phyloP scores from a whole-genome alignment of 1,140 invertebrate species.

The Drosophila takahashii region DNA sequence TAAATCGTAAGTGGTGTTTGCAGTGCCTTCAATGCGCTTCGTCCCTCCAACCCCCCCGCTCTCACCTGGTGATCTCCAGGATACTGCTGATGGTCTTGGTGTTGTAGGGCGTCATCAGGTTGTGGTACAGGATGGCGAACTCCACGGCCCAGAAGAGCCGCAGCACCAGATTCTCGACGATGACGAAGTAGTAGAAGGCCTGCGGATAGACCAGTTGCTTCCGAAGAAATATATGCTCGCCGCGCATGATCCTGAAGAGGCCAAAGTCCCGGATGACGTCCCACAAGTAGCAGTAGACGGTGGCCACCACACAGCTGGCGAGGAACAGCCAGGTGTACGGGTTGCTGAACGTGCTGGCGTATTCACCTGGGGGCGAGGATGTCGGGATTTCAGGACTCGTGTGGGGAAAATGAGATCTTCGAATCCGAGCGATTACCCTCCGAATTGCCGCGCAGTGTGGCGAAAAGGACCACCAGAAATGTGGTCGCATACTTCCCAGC shows the following conservation, averaged over 20 bases:
- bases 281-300: constrained; percentile 95
- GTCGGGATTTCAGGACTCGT: background rate
- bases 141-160: constrained; percentile 96
- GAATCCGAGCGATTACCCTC: constrained; percentile 43
- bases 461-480: constrained; percentile 90
- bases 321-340: constrained; percentile 93
- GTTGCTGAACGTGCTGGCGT: constrained; percentile 87
- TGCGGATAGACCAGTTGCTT: constrained; percentile 91
- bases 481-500: constrained; percentile 94
- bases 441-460: constrained; percentile 48
- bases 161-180: constrained; percentile 97
- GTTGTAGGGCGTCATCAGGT: constrained; percentile 51
- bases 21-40: background rate
- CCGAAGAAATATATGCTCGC: constrained; percentile 91
- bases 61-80: constrained; percentile 76
- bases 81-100: constrained; percentile 54
- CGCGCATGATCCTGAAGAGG: constrained; percentile 92
- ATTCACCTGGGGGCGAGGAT: constrained; percentile 85
- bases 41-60: background rate
- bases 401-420: too few species aligned
- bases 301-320: constrained; percentile 90
- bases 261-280: constrained; percentile 99
- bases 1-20: background rate
- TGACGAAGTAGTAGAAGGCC: constrained; percentile 98
- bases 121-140: constrained; percentile 91